Evolutionary conservation across 2,888 invertebrate species (phyloP).

Genomic region (Tachina grossa): DNA sequence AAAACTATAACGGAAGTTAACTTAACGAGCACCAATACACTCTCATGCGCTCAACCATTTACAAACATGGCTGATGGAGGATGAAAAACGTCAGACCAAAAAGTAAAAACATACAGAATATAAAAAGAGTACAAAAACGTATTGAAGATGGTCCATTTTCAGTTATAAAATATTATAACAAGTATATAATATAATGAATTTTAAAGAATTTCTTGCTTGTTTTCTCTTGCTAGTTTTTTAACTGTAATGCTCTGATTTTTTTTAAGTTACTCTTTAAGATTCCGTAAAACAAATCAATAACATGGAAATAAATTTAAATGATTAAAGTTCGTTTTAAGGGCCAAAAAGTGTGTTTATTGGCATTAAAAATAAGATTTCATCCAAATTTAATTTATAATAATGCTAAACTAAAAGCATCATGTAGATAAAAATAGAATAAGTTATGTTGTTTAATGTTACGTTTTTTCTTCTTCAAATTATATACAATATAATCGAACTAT

Average conservation of each 20-base stretch:
- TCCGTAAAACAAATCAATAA: no score
- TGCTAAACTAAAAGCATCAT: no score
- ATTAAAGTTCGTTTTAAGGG: no score
- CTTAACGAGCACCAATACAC: slow-evolving; percentile 51
- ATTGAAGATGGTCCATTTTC: slow-evolving; percentile 6
- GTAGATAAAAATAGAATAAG: no score
- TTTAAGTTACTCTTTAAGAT: background rate
- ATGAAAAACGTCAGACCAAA: slow-evolving; percentile 6
- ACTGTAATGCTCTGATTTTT: background rate
- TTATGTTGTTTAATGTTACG: no score
- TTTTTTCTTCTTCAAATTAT: no score
- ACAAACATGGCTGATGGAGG: background rate
- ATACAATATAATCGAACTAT: no score
- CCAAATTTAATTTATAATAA: no score
- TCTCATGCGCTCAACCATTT: background rate
- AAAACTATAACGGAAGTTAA: slow-evolving; percentile 54
- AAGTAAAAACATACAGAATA: background rate
- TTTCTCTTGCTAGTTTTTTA: background rate
- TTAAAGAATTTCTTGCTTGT: background rate
- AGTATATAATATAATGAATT: slow-evolving; percentile 30
- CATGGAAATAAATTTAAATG: no score
- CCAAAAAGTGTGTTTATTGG: no score
- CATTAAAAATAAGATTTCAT: no score
- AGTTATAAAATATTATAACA: slow-evolving; percentile 23
- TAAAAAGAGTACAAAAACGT: background rate